Conservation (phyloP, 1,140 invertebrate genomes). For the Drosophila tani region DNA sequence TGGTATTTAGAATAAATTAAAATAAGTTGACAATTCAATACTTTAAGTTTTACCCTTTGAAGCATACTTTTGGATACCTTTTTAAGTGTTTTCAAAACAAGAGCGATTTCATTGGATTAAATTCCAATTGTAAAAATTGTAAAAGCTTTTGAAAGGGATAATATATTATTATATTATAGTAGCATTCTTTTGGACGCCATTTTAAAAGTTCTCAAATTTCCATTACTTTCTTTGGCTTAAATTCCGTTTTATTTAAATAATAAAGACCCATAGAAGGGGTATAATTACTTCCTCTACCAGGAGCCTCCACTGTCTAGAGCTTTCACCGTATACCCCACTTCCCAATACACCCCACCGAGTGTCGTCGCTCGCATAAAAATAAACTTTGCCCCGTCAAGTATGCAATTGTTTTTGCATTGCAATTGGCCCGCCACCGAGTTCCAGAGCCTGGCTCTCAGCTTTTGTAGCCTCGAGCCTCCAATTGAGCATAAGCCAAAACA, state of each 20-base stretch:
- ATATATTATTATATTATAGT: too few species aligned
- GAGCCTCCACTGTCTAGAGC: neutral
- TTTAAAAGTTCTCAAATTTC: neutral
- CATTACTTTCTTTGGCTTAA: neutral
- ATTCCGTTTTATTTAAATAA: neutral
- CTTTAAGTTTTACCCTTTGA: too few species aligned
- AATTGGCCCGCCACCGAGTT: constrained; percentile 44
- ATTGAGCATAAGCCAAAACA: constrained; percentile 67
- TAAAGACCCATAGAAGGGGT: too few species aligned
- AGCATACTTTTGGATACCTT: too few species aligned
- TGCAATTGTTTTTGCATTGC: constrained; percentile 76
- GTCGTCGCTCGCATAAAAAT: constrained; percentile 74
- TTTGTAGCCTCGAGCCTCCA: constrained; percentile 38
- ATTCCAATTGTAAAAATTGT: too few species aligned
- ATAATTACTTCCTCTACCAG: neutral
- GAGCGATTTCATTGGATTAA: too few species aligned
- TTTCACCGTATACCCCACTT: constrained; percentile 61
- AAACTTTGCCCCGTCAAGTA: constrained; percentile 80
- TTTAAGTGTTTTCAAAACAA: too few species aligned
- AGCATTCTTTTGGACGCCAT: neutral
- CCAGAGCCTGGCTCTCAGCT: neutral
- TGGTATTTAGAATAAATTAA: too few species aligned
- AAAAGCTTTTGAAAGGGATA: too few species aligned
- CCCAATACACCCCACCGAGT: constrained; percentile 62
- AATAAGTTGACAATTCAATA: too few species aligned